These are phyloP conservation scores for Laterallus jamaicensis DNA, from an alignment of 2,113 vertebrate species.

Conservation along the genomic window DNA sequence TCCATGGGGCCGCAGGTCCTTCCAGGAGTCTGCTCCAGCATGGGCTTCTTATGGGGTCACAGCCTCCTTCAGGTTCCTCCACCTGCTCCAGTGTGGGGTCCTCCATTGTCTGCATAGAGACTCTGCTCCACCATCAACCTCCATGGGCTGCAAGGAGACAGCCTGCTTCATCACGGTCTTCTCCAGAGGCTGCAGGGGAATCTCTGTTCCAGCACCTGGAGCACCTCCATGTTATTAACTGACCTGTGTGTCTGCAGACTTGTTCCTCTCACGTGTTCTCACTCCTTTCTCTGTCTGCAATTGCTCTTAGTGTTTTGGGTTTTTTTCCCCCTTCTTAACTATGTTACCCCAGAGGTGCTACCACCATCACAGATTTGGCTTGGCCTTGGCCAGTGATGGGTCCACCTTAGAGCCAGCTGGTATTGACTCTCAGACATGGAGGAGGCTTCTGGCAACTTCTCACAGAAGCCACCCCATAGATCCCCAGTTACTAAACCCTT, in stretches of 20 bases:
- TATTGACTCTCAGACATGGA: neutral
- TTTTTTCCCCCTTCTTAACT: neutral
- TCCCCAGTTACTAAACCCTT: too few species aligned
- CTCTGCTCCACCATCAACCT: too few species aligned
- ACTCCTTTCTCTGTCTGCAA: neutral
- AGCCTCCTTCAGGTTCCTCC: neutral
- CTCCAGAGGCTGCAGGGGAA: too few species aligned
- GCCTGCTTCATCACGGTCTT: too few species aligned
- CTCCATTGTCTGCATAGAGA: too few species aligned
- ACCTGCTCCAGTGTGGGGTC: neutral
- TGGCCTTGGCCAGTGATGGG: rapidly evolving
- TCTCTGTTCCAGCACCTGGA: too few species aligned
- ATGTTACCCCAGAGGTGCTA: neutral
- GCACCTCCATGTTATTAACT: too few species aligned
- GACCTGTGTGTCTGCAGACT: too few species aligned
- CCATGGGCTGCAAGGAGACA: too few species aligned
- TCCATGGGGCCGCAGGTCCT: neutral
- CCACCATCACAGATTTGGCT: neutral
- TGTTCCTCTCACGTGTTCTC: too few species aligned
- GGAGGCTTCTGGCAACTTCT: neutral
- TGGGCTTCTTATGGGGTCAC: neutral
- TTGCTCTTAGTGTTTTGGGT: too few species aligned
- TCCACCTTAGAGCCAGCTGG: neutral
- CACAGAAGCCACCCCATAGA: too few species aligned
- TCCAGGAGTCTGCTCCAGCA: neutral